Conservation (phyloP, 2,113 vertebrate species). For the Tiliqua scincoides region DNA sequence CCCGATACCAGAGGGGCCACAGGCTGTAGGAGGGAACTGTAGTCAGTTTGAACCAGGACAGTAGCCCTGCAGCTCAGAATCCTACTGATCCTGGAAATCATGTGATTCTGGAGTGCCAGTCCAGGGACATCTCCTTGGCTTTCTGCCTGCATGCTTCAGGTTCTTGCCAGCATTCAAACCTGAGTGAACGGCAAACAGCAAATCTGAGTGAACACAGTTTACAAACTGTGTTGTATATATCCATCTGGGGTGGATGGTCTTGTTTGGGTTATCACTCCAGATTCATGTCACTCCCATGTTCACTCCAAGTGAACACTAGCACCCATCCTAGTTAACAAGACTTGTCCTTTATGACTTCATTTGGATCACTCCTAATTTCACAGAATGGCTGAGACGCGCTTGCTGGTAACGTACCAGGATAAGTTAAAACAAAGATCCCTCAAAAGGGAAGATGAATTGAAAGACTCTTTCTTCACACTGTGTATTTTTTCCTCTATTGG, state of each 20-base stretch:
- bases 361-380: neutral
- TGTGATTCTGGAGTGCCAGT: neutral
- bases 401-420: neutral
- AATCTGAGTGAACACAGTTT: too few species aligned
- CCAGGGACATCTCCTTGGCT: neutral
- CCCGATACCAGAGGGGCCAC: neutral
- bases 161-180: neutral
- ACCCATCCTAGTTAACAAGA: neutral
- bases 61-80: neutral
- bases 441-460: slow-evolving; percentile 27
- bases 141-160: neutral
- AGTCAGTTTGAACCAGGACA: neutral
- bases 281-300: too few species aligned
- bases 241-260: too few species aligned
- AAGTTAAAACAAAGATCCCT: slow-evolving; percentile 36
- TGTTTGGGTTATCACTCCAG: too few species aligned
- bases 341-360: neutral
- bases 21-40: neutral
- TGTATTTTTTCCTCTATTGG: neutral
- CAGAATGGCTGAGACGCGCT: neutral
- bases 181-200: neutral
- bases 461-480: slow-evolving; percentile 3
- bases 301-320: too few species aligned
- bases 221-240: too few species aligned
- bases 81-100: neutral